Evolutionary conservation across 2,797 vertebrate species (phyloP), one percentile per base, ranked within the genome.

Genomic region (Neomorphus geoffroyi): DNA sequence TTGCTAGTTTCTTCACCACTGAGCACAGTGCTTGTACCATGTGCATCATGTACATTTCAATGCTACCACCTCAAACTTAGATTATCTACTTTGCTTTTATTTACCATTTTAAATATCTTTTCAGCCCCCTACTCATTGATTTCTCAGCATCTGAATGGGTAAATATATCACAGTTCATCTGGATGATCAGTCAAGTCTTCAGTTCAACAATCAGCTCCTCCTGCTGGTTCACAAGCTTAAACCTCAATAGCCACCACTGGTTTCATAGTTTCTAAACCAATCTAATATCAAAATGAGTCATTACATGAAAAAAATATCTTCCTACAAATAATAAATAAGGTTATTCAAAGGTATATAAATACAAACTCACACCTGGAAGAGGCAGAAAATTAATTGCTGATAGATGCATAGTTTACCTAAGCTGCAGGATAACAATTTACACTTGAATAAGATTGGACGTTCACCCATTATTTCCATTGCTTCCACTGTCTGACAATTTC

Each of bases 381-480:
- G 28, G 65, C n/a, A 93, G 79, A 95, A 81, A 82, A 94, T 78
- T 65, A 93, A 90, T 92, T 86, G 83, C 65, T 75, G 51, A 57
- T 58, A n/a, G 24, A 43, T 26, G 8, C 60, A 43, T 9, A 53
- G 61, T 64, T 84, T 75, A 90, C 64, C 85, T 67, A 86, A 94
- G 75, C 74, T 93, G 82, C 72, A 80, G 64, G 53, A 92, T 64
- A 60, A 77, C 78, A 92, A 67, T 66, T 77, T n/a, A 17, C 74
- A 51, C 82, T 90, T 6, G 11, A 27, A 53, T 45, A 83, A 88
- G 94, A 62, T 35, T 93, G 93, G 91, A 79, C 88, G 91, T 65
- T 81, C 48, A 66, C 54, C 64, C 93, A 51, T 95, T 92, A 93
- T 86, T 94, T 89, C 74, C 93, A 58, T 26, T 94, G 84, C 84